Percentiles rank a stretch among this genome's conserved stretches.
Evolutionary conservation across 2,113 vertebrate species (phyloP).

Genomic region (Spea multiplicata): DNA sequence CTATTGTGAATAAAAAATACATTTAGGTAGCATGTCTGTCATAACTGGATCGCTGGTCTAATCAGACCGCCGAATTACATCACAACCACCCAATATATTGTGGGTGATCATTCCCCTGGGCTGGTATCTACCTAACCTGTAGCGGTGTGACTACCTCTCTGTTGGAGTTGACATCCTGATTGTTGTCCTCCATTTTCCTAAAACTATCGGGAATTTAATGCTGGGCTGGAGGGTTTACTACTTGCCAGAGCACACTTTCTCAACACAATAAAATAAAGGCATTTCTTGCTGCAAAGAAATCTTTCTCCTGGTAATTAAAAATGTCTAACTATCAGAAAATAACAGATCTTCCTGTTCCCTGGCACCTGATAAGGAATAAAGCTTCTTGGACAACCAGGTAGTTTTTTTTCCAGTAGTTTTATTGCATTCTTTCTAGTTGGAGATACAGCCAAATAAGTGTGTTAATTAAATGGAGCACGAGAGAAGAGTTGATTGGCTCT

Average conservation of each 20-base stretch:
- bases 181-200: conserved; percentile 6
- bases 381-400: conserved; percentile 36
- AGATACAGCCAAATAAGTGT: conserved; percentile 37
- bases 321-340: conserved; percentile 25
- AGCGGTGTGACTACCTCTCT: too few relatives aligned
- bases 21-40: too few relatives aligned
- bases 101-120: too few relatives aligned
- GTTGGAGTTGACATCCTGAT: not conserved
- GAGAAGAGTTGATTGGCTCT: conserved; percentile 31
- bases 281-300: conserved; percentile 9
- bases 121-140: too few relatives aligned
- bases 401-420: conserved; percentile 32
- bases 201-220: not conserved
- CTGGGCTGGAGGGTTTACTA: not conserved
- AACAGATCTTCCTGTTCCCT: conserved; percentile 33
- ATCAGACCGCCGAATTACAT: too few relatives aligned
- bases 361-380: conserved; percentile 17
- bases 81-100: too few relatives aligned
- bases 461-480: conserved; percentile 45
- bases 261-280: conserved; percentile 19
- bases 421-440: conserved; percentile 32
- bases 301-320: conserved; percentile 33
- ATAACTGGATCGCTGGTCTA: too few relatives aligned
- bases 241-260: conserved; percentile 18
- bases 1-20: too few relatives aligned